A percentile compares a stretch with the other conserved stretches of the same genome.
phyloP scores from a whole-genome alignment of 2,797 vertebrate species.

The Nannoperca obscura region DNA sequence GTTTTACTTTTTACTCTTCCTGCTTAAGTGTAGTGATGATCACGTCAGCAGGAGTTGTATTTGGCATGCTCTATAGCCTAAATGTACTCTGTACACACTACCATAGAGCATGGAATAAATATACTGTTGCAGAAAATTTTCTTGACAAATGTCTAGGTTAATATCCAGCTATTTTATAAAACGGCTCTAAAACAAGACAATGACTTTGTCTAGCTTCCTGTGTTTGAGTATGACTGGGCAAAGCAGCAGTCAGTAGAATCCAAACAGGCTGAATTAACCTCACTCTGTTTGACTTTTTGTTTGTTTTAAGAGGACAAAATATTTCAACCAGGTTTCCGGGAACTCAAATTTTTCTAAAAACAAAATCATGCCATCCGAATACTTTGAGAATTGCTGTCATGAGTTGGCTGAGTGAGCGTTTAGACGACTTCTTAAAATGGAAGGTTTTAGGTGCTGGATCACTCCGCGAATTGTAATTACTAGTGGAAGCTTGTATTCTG shows the following conservation, averaged over 20 bases:
- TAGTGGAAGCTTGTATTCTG: too few relatives aligned
- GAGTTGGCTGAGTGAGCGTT: background rate
- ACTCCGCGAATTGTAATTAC: background rate
- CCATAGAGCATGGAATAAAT: background rate
- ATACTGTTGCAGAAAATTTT: background rate
- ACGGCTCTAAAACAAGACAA: background rate
- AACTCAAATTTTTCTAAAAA: too few relatives aligned
- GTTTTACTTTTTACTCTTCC: slow-evolving; percentile 2
- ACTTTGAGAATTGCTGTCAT: background rate
- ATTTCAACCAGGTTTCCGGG: background rate
- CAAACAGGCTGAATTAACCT: background rate
- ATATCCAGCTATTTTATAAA: background rate
- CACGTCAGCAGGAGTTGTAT: slow-evolving; percentile 10
- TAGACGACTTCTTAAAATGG: too few relatives aligned
- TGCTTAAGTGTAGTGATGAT: background rate
- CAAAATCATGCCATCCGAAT: background rate
- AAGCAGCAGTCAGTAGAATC: background rate
- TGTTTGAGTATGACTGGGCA: background rate
- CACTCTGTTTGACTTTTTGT: background rate
- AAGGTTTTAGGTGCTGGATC: background rate
- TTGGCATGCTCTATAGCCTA: background rate
- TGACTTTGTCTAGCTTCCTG: background rate
- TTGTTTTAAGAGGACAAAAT: background rate
- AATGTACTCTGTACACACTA: background rate
- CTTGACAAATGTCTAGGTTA: background rate